Evolutionary conservation across 1,140 invertebrate genomes (phyloP).

Genomic region (Sesamia nonagrioides): DNA sequence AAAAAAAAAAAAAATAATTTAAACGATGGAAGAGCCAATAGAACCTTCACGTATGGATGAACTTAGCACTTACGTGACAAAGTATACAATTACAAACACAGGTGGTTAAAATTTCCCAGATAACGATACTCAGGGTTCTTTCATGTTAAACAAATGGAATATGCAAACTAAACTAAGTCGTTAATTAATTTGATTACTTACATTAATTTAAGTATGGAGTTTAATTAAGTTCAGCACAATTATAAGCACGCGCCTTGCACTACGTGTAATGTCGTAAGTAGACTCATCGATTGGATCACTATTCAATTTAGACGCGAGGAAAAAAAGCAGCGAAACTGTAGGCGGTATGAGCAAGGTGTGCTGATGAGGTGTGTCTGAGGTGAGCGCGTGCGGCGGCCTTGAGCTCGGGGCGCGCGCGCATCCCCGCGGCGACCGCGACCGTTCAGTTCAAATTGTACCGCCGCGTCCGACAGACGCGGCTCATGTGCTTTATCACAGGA

Average conservation of each 20-base stretch:
- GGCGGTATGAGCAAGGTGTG: constrained; percentile 57
- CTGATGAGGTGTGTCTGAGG: constrained; percentile 53
- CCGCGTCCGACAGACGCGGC: constrained; percentile 83
- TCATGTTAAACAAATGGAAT: neutral
- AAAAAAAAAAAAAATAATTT: neutral
- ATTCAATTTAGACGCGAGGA: constrained; percentile 64
- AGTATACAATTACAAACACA: constrained; percentile 7
- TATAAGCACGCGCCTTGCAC: constrained; percentile 4
- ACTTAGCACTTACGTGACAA: constrained; percentile 17
- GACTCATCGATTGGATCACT: constrained; percentile 70
- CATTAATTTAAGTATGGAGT: neutral
- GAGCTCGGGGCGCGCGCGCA: constrained; percentile 77
- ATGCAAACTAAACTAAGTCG: constrained; percentile 1
- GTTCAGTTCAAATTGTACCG: constrained; percentile 83
- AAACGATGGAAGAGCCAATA: constrained; percentile 2
- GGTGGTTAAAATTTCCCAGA: constrained; percentile 19
- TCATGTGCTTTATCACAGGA: constrained; percentile 62
- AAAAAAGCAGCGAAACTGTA: constrained; percentile 69
- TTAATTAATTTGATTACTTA: neutral
- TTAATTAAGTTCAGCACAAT: constrained; percentile 15
- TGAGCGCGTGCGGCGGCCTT: constrained; percentile 69
- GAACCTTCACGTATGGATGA: neutral
- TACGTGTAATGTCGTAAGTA: constrained; percentile 25
- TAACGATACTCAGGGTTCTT: neutral
- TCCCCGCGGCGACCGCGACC: constrained; percentile 69